phyloP scores from a whole-genome alignment of 1,140 invertebrate genomes.

The Drosophila sp. region DNA sequence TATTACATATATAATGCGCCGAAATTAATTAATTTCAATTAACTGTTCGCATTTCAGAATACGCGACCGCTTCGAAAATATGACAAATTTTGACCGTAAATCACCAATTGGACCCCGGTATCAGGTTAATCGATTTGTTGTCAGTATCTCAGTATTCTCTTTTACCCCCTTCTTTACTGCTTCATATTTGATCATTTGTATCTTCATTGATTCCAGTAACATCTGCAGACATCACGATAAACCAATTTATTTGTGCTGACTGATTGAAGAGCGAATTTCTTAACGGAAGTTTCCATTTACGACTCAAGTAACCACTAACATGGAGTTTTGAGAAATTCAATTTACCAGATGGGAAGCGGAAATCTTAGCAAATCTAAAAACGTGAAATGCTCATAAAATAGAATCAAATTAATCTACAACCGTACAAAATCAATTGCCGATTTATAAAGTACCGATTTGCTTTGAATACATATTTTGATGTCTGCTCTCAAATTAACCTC shows the following conservation, averaged over 20 bases:
- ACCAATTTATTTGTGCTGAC: background rate
- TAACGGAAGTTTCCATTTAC: background rate
- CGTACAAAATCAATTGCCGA: no score
- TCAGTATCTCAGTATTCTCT: slow-evolving; percentile 86
- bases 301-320: background rate
- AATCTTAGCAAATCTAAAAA: no score
- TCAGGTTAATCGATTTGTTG: slow-evolving; percentile 94
- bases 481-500: no score
- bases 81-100: slow-evolving; percentile 86
- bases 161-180: background rate
- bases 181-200: background rate
- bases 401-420: no score
- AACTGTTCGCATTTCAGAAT: no score
- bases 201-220: slow-evolving; percentile 33
- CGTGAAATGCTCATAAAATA: no score
- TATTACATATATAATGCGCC: no score
- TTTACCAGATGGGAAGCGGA: no score
- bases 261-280: background rate
- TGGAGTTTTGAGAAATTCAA: background rate
- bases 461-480: no score
- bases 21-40: no score
- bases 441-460: no score
- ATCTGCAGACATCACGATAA: background rate
- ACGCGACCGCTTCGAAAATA: slow-evolving; percentile 93
- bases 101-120: slow-evolving; percentile 86